Evolutionary conservation across 1,140 invertebrate genomes (phyloP), one percentile per base, ranked within the genome.

Genomic region (Ceratitis capitata): DNA sequence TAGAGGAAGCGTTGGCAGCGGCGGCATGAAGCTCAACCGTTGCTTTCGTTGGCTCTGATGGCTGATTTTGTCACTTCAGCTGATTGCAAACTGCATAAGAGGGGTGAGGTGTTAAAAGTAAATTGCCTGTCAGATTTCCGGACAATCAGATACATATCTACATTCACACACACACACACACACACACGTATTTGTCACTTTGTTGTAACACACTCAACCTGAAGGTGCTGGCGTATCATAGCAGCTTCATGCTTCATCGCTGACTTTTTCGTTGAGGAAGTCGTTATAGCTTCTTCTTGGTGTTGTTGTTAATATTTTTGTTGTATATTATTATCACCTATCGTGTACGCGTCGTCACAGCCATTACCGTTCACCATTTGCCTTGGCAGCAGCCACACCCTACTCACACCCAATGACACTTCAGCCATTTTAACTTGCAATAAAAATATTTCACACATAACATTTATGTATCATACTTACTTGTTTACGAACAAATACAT

Each of bases 31-130:
- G 29, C 64, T n/a, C n/a, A 42, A 78, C 39, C 35, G 42, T 78
- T 47, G 39, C 39, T n/a, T n/a, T n/a, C n/a, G n/a, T n/a, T n/a
- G n/a, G n/a, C n/a, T 4, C 39, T 78, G 69, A 47, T 47, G 69
- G 39, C 69, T 78, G 69, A 45, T 78, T 78, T 78, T 78, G 69
- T 78, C 69, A 78, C 39, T 78, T 78, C 69, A 45, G 69, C 16
- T 78, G 69, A 78, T 69, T 45, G 39, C 45, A 45, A n/a, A 6
- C 42, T 26, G 23, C n/a, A 45, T 42, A 23, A 78, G n/a, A n/a
- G 35, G n/a, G 58, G 32, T 56, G n/a, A n/a, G 19, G 69, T 78
- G 39, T 47, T 14, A 78, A 78, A 45, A 78, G 69, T n/a, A 78
- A 78, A 78, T 78, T 78, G n/a, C 69, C 39, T 78, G 69, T 78